Base-by-base conservation (phyloP, 2,888 invertebrate species). In the Metacarcinus magister region DNA sequence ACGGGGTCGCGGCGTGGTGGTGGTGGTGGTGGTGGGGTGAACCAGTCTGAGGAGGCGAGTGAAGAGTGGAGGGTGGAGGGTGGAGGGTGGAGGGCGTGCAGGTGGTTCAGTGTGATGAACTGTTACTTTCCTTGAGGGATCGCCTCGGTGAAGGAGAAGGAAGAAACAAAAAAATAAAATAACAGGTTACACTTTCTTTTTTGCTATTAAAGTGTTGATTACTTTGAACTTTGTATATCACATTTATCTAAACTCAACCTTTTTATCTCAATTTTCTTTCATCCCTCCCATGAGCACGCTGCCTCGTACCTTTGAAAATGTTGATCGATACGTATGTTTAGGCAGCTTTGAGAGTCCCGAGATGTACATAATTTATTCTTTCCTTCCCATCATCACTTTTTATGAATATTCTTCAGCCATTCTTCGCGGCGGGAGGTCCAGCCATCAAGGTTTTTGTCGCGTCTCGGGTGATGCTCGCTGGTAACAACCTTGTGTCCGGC, bases 401-500 rank as follows among this genome's bases (percentile, higher is more conserved):
- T 92, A 28, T 75, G 10, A 75, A 75, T n/a, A 75, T 16, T 48
- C 28, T 19, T 28, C 28, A 2, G n/a, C 92, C 48, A 32, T 48
- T 92, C 46, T 10, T 8, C 48, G 28, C 91, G n/a, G 48, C 44
- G 48, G 91, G 91, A 92, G 91, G 91, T 46, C 91, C 13, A 46
- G 48, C 28, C 91, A 92, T 48, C 91, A 46, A 28, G 19, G 10
- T 46, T 92, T 92, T 92, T 92, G 91, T 46, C 46, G 44, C 46
- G 48, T 28, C n/a, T 75, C 91, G 13, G 46, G 46, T 46, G 75
- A 75, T 75, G 75, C 75, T 28, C 75, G n/a, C 75, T 75, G n/a
- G 91, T 92, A 48, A 48, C 46, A 46, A 48, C 92, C 92, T 92
- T 28, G 89, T 95, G 48, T 87, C 93, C 95, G 39, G 32, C 93